These are phyloP conservation scores for Ectropis grisescens DNA, from an alignment of 1,140 invertebrate species.

Conservation along the genomic window DNA sequence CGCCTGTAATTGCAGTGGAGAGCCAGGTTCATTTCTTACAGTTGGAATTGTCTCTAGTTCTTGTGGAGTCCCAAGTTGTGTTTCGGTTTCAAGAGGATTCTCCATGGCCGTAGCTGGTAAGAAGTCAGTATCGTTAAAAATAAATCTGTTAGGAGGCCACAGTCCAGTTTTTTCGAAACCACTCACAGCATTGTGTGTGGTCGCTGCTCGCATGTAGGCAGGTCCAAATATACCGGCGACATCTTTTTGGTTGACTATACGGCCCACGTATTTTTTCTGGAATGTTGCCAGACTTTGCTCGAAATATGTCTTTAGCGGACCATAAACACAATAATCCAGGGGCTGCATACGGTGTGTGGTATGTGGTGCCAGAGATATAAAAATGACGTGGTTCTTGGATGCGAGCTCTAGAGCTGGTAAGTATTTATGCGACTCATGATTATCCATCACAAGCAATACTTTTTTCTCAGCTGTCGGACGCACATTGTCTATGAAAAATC, in stretches of 20 bases:
- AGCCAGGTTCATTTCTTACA: too few relatives aligned
- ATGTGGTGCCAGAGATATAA: conserved; percentile 16
- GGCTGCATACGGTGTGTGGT: conserved; percentile 14
- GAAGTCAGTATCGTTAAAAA: conserved; percentile 1
- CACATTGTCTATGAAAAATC: conserved; percentile 12
- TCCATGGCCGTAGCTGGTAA: conserved; percentile 2
- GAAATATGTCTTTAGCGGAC: conserved; percentile 16
- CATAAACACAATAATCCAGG: conserved; percentile 17
- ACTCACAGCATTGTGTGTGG: conserved; percentile 5
- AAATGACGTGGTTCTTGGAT: conserved; percentile 11
- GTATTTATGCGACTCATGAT: conserved; percentile 15
- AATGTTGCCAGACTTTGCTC: conserved; percentile 11
- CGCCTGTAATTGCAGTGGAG: neutral
- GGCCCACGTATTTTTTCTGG: conserved; percentile 13
- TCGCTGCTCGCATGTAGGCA: conserved; percentile 6
- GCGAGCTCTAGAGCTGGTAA: conserved; percentile 14
- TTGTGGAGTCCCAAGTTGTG: too few relatives aligned
- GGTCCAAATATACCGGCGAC: conserved; percentile 1
- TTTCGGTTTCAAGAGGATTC: neutral
- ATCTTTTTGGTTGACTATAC: conserved; percentile 5
- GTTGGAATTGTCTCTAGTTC: too few relatives aligned
- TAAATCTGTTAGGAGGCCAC: conserved; percentile 6
- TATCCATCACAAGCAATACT: conserved; percentile 11
- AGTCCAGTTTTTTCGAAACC: conserved; percentile 8
- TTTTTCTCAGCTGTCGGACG: conserved; percentile 10